Evolutionary conservation across 30 jellyfish, hydroid and myxozoan species (phyloP).

Genomic region (Chrysaora quinquecirrha): DNA sequence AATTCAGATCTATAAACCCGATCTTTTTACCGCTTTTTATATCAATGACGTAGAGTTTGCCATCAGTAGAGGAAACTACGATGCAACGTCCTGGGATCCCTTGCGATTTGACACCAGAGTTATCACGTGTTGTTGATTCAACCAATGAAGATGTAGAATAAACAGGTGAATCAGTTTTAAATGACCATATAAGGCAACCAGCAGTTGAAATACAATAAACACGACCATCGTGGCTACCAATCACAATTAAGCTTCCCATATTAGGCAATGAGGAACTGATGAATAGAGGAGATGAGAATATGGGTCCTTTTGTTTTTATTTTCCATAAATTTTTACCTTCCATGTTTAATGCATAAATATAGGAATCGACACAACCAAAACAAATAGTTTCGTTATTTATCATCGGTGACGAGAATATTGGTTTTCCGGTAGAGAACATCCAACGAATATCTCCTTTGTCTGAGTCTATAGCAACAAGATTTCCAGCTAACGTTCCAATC

Average conservation of each 20-base stretch:
- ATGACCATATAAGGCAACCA: conserved; percentile 77
- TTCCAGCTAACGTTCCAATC: conserved; percentile 72
- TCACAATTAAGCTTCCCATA: not conserved
- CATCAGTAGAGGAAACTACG: conserved; percentile 41
- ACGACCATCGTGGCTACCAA: conserved; percentile 74
- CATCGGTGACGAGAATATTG: conserved; percentile 79
- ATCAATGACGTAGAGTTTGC: conserved; percentile 29
- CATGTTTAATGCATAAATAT: conserved; percentile 3
- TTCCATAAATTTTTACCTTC: conserved; percentile 70
- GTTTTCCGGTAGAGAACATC: conserved; percentile 50
- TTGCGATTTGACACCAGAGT: not conserved
- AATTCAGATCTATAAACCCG: conserved; percentile 1
- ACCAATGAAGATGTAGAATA: conserved; percentile 40
- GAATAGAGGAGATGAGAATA: conserved; percentile 81
- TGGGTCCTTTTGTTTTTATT: conserved; percentile 58
- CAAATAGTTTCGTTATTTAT: not conserved
- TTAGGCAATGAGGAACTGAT: not conserved
- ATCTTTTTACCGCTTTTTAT: conserved; percentile 5
- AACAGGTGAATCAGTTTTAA: conserved; percentile 41
- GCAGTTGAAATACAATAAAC: conserved; percentile 43
- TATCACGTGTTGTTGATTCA: not conserved
- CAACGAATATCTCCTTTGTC: conserved; percentile 55
- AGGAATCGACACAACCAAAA: conserved; percentile 4
- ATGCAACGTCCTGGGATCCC: not conserved
- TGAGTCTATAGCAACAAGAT: conserved; percentile 10